phyloP scores from a whole-genome alignment of 1,140 invertebrate genomes.

The Thaumetopoea pityocampa region DNA sequence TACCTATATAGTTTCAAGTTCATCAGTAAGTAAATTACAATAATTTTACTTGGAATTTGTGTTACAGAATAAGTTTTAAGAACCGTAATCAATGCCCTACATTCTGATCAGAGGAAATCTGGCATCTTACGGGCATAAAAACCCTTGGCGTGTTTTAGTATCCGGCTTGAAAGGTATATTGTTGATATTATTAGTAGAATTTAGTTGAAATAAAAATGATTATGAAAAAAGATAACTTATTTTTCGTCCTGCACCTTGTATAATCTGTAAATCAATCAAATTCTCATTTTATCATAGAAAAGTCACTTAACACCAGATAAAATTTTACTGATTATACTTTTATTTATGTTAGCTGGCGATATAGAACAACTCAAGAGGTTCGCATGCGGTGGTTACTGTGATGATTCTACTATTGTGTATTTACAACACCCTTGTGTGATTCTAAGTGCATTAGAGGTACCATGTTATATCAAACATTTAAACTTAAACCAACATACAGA shows the following conservation, averaged over 20 bases:
- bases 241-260: too few species aligned
- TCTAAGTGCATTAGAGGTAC: conserved; percentile 86
- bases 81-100: conserved; percentile 86
- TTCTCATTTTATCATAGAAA: conserved; percentile 31
- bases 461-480: conserved; percentile 5
- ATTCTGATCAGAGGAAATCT: conserved; percentile 91
- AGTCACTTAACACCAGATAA: too few species aligned
- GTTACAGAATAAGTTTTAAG: too few species aligned
- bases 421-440: conserved; percentile 91
- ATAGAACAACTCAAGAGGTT: conserved; percentile 88
- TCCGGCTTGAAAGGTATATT: conserved; percentile 86
- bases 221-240: conserved; percentile 2
- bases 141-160: conserved; percentile 89
- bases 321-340: background rate
- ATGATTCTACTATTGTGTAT: conserved; percentile 88
- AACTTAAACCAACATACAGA: conserved; percentile 4
- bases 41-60: too few species aligned
- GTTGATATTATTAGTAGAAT: conserved; percentile 22
- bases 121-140: conserved; percentile 88
- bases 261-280: conserved; percentile 6
- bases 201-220: conserved; percentile 32
- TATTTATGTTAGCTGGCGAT: conserved; percentile 81
- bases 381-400: conserved; percentile 87
- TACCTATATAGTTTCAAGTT: too few species aligned
- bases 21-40: too few species aligned